Evolutionary conservation across 2,888 invertebrate genomes (phyloP).

Genomic region (Caenorhabditis sp.): DNA sequence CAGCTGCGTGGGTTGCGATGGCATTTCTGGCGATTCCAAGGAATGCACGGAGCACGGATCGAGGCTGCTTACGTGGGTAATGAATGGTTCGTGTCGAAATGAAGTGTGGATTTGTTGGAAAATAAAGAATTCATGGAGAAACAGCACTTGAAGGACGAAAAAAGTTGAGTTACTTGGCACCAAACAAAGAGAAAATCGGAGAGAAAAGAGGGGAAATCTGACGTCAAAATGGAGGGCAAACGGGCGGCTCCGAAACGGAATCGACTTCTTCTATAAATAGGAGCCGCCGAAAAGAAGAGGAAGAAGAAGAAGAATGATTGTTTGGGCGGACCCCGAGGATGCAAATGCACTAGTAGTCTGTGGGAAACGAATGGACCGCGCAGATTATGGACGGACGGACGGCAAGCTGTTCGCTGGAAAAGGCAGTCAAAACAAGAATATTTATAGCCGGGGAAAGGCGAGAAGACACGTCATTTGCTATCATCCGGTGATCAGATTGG

Average conservation of each 20-base stretch:
- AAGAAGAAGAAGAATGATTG: slow-evolving; percentile 1
- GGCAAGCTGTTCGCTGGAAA: slow-evolving; percentile 37
- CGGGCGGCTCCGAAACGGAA: slow-evolving; percentile 2
- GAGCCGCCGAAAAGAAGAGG: background rate
- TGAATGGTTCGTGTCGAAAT: background rate
- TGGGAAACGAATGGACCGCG: no score
- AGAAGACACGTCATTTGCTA: background rate
- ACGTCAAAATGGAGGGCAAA: slow-evolving; percentile 22
- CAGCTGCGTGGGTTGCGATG: background rate
- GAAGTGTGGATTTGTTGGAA: no score
- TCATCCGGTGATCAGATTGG: slow-evolving; percentile 23
- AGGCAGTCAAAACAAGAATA: slow-evolving; percentile 3
- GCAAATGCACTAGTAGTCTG: slow-evolving; percentile 46
- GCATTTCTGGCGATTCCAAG: background rate
- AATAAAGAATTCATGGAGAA: slow-evolving; percentile 30
- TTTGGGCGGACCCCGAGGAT: slow-evolving; percentile 14
- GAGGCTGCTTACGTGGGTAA: background rate
- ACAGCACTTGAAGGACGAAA: background rate
- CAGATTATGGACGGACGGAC: slow-evolving; percentile 5
- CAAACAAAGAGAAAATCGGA: background rate
- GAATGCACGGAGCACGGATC: background rate
- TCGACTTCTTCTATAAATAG: slow-evolving; percentile 27
- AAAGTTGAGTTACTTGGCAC: background rate
- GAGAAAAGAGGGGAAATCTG: slow-evolving; percentile 17
- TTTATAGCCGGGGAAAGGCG: slow-evolving; percentile 1